These are phyloP conservation scores for Perognathus longimembris DNA, from an alignment of 2,113 vertebrate genomes.

Conservation along the genomic window DNA sequence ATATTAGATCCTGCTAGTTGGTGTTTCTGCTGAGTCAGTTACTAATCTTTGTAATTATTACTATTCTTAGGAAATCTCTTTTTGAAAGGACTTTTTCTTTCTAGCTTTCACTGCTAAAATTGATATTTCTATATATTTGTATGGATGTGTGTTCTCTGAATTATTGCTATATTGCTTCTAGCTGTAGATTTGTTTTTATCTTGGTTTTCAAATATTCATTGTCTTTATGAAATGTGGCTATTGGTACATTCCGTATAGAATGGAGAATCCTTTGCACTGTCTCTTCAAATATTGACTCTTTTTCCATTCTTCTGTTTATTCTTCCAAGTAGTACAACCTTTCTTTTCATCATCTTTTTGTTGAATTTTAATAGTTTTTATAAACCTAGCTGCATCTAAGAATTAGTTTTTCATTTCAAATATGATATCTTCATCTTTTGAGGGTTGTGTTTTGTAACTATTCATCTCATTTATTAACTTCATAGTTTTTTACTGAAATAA, in stretches of 20 bases:
- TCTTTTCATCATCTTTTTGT: neutral
- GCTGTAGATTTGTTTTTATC: neutral
- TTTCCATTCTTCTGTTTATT: neutral
- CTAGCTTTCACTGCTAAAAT: too few relatives aligned
- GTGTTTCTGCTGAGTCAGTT: neutral
- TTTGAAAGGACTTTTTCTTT: neutral
- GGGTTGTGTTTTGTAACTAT: too few relatives aligned
- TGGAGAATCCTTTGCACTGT: slow-evolving; percentile 20
- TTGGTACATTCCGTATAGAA: neutral
- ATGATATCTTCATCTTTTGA: neutral
- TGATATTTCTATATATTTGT: neutral
- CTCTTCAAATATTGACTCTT: slow-evolving; percentile 24
- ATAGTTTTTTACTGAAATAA: too few relatives aligned
- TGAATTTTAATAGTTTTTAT: slow-evolving; percentile 26
- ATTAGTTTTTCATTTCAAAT: neutral
- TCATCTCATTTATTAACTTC: too few relatives aligned
- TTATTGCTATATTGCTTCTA: neutral
- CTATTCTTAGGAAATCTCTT: neutral
- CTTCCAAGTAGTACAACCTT: neutral
- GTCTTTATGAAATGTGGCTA: neutral
- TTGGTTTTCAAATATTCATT: neutral
- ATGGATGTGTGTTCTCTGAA: neutral
- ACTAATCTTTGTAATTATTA: neutral
- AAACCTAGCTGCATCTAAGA: neutral
- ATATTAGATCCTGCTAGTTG: neutral